Base-by-base conservation (phyloP, 2,797 vertebrate genomes). In the Lepilemur ruficaudatus region DNA sequence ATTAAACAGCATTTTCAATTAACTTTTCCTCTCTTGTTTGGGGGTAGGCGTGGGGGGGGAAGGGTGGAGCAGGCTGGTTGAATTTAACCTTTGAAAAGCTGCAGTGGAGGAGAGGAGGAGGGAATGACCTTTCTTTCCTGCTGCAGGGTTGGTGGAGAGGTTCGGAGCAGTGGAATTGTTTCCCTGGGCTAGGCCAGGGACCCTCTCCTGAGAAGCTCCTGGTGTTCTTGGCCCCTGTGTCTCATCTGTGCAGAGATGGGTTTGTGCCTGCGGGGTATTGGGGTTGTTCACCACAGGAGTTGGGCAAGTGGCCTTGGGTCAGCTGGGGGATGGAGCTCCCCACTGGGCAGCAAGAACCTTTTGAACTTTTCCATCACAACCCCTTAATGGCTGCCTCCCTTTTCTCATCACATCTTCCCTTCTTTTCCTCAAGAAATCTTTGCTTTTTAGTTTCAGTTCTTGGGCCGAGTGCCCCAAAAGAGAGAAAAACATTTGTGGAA, bases 1-100 rank as follows among this genome's bases (percentile, higher is more conserved):
- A 99, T 99, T 98, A 99, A 98, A 98, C 98, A 99, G 98, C 98
- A 97, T 98, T 99, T 98, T 99, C 98, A 99, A 99, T 99, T 99
- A 99, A 99, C 98, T 98, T 98, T 99, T 98, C 98, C 97, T 98
- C 97, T 98, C 98, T 97, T 95, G 96, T 98, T 97, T 96, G 97
- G 96, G 95, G 97, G 97, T 97, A 96, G 98, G 96, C 30, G 59
- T 94, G 83, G 10, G 75, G 93, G 69, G 83, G 94, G 61, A 22
- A 8, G 72, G 76, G 61, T 55, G 78, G 93, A 94, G 97, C 80
- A 25, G 95, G 76, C 96, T 91, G 98, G 98, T 98, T 98, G 98
- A 97, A 98, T 98, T 99, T 98, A 98, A 99, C 98, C 98, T 98
- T 96, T 99, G 98, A 97, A 96, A 98, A 98, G 97, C 98, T 97